Percentiles rank a stretch among this genome's conserved stretches.
Conservation (phyloP, 2,888 invertebrate species). For the Volucella zonaria region DNA sequence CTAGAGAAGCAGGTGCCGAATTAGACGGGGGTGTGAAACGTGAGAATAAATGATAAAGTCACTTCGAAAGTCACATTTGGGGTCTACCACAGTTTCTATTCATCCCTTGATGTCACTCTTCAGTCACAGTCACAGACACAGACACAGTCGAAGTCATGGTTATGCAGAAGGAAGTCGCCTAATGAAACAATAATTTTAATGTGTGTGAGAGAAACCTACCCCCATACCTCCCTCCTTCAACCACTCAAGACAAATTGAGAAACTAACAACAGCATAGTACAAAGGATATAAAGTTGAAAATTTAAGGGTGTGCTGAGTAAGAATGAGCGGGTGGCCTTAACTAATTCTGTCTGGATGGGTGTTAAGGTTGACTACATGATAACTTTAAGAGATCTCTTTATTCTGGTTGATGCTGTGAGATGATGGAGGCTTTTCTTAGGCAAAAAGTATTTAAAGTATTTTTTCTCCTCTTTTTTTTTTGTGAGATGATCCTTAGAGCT, state of each 20-base stretch:
- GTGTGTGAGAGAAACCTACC: conserved; percentile 11
- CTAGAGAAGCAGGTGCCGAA: conserved; percentile 52
- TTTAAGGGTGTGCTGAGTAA: neutral
- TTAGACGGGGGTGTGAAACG: neutral
- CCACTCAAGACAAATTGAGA: neutral
- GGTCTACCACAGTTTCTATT: conserved; percentile 42
- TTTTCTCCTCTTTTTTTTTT: neutral
- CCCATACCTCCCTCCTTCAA: no score
- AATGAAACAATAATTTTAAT: conserved; percentile 61
- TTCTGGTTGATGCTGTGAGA: conserved; percentile 28
- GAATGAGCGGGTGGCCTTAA: conserved; percentile 22
- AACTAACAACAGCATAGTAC: neutral
- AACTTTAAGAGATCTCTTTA: conserved; percentile 28
- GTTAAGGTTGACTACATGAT: conserved; percentile 1
- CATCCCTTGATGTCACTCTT: conserved; percentile 4
- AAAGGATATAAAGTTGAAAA: conserved; percentile 23
- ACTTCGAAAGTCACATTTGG: conserved; percentile 61
- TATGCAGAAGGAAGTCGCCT: conserved; percentile 26
- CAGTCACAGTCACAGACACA: conserved; percentile 6
- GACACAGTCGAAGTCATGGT: no score
- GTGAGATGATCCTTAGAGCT: neutral
- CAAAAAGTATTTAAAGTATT: conserved; percentile 29
- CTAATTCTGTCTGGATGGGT: neutral
- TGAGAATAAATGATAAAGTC: conserved; percentile 50
- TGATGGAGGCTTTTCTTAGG: conserved; percentile 4